These are phyloP conservation scores for Spinibarbus caldwelli DNA, from an alignment of 2,797 vertebrate species.

Conservation along the genomic window DNA sequence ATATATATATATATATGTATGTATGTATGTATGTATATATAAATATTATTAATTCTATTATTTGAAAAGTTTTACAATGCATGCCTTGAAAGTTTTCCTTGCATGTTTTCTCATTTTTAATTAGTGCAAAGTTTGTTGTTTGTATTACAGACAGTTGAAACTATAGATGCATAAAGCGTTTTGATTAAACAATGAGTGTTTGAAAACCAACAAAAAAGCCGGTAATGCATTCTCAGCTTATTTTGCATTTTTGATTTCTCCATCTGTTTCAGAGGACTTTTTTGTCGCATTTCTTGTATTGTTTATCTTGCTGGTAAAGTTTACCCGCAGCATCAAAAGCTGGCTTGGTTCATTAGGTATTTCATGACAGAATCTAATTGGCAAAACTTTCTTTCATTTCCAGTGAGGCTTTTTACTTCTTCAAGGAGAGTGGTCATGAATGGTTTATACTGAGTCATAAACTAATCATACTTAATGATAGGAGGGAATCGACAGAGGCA, in stretches of 20 bases:
- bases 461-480: slow-evolving; percentile 73
- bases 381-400: slow-evolving; percentile 73
- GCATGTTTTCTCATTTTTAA: slow-evolving; percentile 12
- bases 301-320: slow-evolving; percentile 68
- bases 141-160: slow-evolving; percentile 13
- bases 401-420: slow-evolving; percentile 69
- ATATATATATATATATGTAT: neutral
- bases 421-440: slow-evolving; percentile 71
- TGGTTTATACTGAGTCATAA: slow-evolving; percentile 68
- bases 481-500: slow-evolving; percentile 64
- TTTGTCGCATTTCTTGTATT: slow-evolving; percentile 40
- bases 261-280: slow-evolving; percentile 64
- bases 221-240: slow-evolving; percentile 67
- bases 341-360: slow-evolving; percentile 72
- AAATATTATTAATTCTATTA: neutral
- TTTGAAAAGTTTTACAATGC: slow-evolving; percentile 4
- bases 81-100: neutral
- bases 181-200: slow-evolving; percentile 13
- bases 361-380: slow-evolving; percentile 74
- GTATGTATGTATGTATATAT: neutral
- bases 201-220: slow-evolving; percentile 62
- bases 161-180: slow-evolving; percentile 19
- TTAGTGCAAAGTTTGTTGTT: slow-evolving; percentile 9
- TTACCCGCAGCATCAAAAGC: slow-evolving; percentile 72
- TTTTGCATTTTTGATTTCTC: slow-evolving; percentile 70